Percentiles rank a stretch among this genome's conserved stretches.
Evolutionary conservation across 2,797 vertebrate genomes (phyloP).

Genomic region (Zalophus californianus): DNA sequence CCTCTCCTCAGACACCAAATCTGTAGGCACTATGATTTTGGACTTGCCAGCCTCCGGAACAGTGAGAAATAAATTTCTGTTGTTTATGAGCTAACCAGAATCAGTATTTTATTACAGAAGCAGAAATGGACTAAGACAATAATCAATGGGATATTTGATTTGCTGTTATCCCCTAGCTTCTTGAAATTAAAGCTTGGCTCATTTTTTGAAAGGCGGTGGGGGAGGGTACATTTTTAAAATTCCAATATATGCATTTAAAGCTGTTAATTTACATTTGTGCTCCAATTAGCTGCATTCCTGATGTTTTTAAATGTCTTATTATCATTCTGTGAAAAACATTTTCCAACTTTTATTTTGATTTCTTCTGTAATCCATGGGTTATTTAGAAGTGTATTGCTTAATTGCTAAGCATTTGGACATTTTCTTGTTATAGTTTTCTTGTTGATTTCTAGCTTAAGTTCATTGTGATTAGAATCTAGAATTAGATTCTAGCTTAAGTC

Average conservation of each 20-base stretch:
- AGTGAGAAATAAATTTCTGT: neutral
- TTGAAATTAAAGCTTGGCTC: neutral
- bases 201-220: neutral
- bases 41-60: neutral
- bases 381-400: neutral
- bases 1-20: neutral
- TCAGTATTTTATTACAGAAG: neutral
- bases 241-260: neutral
- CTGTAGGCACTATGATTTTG: neutral
- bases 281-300: neutral
- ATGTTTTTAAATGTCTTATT: neutral
- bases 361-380: neutral
- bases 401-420: neutral
- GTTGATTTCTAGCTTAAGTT: neutral
- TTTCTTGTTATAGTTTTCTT: neutral
- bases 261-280: neutral
- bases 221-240: neutral
- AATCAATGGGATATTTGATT: neutral
- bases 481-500: neutral
- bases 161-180: neutral
- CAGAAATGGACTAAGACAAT: neutral
- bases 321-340: neutral
- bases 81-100: neutral
- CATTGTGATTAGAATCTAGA: neutral
- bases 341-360: constrained; percentile 11